Evolutionary conservation across 2,888 invertebrate genomes (phyloP).

Genomic region (Scaptomyza cyrtandrae): DNA sequence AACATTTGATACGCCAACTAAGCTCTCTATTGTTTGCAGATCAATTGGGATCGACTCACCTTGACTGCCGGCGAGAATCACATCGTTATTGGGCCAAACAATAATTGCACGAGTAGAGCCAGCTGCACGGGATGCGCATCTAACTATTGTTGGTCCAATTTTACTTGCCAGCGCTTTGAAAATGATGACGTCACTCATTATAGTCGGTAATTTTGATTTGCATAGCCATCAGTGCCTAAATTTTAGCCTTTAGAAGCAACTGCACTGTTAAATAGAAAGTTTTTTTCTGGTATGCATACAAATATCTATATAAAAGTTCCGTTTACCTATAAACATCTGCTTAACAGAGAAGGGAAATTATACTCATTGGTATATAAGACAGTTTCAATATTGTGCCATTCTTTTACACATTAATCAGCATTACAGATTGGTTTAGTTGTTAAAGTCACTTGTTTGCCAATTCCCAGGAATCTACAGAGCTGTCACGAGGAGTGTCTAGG

Average conservation of each 20-base stretch:
- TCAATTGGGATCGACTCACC: slow-evolving; percentile 82
- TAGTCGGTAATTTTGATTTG: slow-evolving; percentile 46
- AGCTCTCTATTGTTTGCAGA: slow-evolving; percentile 53
- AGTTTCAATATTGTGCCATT: neutral
- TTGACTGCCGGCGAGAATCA: slow-evolving; percentile 74
- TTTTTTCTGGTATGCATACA: no score
- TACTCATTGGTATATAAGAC: neutral
- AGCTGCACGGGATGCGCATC: slow-evolving; percentile 77
- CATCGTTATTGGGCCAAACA: slow-evolving; percentile 52
- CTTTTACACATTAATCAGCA: neutral
- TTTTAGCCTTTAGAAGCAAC: no score
- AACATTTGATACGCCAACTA: neutral
- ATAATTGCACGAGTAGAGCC: slow-evolving; percentile 52
- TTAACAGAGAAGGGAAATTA: neutral
- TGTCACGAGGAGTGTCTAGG: slow-evolving; percentile 93
- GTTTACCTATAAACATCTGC: neutral
- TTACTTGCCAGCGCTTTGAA: slow-evolving; percentile 81
- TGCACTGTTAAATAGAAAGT: no score
- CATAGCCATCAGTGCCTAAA: neutral
- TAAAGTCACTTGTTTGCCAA: neutral
- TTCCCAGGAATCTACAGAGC: slow-evolving; percentile 52
- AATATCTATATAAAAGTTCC: no score
- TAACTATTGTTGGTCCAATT: slow-evolving; percentile 82
- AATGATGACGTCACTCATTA: slow-evolving; percentile 75
- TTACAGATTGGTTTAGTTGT: no score